Base-by-base conservation (phyloP, 1,140 invertebrate genomes). In the Drosophila triauraria region DNA sequence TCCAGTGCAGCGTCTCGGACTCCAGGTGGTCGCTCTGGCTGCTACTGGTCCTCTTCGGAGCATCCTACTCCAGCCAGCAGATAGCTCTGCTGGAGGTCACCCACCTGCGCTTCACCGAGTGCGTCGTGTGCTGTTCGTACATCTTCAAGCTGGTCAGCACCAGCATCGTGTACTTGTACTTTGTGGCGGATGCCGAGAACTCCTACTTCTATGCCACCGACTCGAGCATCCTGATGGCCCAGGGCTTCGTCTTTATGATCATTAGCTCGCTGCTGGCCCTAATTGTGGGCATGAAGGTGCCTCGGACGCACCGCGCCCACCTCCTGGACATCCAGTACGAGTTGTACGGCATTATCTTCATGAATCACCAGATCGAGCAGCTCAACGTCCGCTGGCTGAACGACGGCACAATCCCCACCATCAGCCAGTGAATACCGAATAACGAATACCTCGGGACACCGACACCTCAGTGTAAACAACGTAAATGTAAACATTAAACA, bases 361-460 rank as follows among this genome's bases (percentile, higher is more conserved):
- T 80, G 68, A 91, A 92, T 58, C 91, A 92, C 60, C 91, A 92
- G 62, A 92, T 92, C 48, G 91, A 92, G 43, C 88, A 92, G 75
- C 59, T 92, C 1, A 92, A 92, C 54, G 88, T 92, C 3, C 75
- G 72, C 3, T 92, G 91, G 75, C 69, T 92, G 12, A 91, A 91
- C 58, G 91, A 92, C 56, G 91, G 91, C 57, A 92, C 91, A 30
- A 92, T 92, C 27, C 88, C 91, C 20, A 92, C 91, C 15, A 92
- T 92, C 10, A 92, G 75, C 32, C 81, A 90, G 46, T 81, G 30
- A 75, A 12, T 5, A 38, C 0, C 17, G 51, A 54, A 38, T 23
- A 38, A 1, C 17, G 51, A 54, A 23, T 23, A 23, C 4, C 17
- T 23, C 32, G 27, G n/a, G 48, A 32, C 48, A 32, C 25, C 35